Percentiles rank a stretch among this genome's conserved stretches.
These are phyloP conservation scores for Netelia virgata DNA, from an alignment of 2,888 invertebrate species.

Conservation along the genomic window DNA sequence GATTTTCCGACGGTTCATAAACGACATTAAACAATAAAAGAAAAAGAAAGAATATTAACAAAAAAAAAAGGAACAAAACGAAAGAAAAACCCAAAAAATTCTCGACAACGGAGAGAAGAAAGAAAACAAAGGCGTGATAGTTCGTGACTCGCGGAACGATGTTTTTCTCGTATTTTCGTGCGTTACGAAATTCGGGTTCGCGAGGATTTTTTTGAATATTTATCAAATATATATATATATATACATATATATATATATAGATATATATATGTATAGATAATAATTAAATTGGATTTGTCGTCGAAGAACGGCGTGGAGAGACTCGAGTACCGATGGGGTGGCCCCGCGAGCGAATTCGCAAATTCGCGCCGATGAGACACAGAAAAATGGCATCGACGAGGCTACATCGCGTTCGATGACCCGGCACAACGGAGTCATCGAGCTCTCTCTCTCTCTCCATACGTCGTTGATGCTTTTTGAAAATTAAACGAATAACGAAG, in stretches of 20 bases:
- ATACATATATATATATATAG: too few species aligned
- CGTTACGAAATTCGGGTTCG: too few species aligned
- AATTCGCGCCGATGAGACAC: slow-evolving; percentile 28
- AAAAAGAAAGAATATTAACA: not conserved
- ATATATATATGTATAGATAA: too few species aligned
- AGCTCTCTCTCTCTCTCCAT: slow-evolving; percentile 32
- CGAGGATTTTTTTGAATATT: too few species aligned
- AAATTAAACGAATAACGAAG: not conserved
- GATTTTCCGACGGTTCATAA: too few species aligned
- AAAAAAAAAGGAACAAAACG: not conserved
- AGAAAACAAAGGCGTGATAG: too few species aligned
- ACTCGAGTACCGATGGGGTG: slow-evolving; percentile 41
- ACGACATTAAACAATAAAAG: not conserved
- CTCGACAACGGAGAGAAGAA: too few species aligned
- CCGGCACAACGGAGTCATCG: slow-evolving; percentile 41
- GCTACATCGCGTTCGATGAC: slow-evolving; percentile 61
- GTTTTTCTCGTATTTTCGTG: too few species aligned
- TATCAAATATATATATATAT: too few species aligned
- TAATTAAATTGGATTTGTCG: too few species aligned
- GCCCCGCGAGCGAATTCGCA: slow-evolving; percentile 18
- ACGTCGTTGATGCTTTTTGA: slow-evolving; percentile 4
- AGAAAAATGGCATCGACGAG: slow-evolving; percentile 45
- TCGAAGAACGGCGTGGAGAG: too few species aligned
- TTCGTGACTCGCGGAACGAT: too few species aligned
- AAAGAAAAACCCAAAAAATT: not conserved